Conservation (phyloP, 1,140 invertebrate species). For the Papilio helenus region DNA sequence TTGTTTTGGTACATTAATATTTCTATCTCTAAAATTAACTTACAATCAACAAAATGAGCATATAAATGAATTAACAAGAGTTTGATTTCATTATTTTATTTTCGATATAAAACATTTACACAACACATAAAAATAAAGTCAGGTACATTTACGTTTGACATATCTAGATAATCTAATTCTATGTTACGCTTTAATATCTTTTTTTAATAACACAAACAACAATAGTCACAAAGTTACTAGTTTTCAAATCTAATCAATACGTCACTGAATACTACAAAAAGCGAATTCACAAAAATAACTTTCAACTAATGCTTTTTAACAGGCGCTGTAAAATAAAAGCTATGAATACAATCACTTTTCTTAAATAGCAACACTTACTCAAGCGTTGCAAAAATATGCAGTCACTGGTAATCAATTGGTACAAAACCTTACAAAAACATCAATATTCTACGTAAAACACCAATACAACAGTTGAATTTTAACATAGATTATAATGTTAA, state of each 20-base stretch:
- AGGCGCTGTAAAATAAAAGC: background rate
- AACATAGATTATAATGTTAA: background rate
- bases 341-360: background rate
- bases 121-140: constrained; percentile 34
- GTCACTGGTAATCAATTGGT: background rate
- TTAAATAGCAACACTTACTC: background rate
- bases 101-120: background rate
- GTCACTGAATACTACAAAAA: background rate
- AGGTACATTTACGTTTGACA: constrained; percentile 33
- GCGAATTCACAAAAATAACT: background rate
- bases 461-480: background rate
- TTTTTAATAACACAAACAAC: background rate
- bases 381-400: background rate
- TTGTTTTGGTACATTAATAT: background rate
- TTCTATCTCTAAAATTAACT: background rate
- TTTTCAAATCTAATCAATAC: background rate
- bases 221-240: constrained; percentile 4
- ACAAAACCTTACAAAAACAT: background rate
- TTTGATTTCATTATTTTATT: constrained; percentile 25
- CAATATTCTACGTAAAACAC: constrained; percentile 1
- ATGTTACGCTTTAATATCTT: background rate
- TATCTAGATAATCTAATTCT: constrained; percentile 4
- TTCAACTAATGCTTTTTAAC: background rate
- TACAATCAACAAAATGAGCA: background rate
- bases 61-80: background rate